Evolutionary conservation across 1,140 invertebrate species (phyloP).

Genomic region (Plectrocnemia conspersa): DNA sequence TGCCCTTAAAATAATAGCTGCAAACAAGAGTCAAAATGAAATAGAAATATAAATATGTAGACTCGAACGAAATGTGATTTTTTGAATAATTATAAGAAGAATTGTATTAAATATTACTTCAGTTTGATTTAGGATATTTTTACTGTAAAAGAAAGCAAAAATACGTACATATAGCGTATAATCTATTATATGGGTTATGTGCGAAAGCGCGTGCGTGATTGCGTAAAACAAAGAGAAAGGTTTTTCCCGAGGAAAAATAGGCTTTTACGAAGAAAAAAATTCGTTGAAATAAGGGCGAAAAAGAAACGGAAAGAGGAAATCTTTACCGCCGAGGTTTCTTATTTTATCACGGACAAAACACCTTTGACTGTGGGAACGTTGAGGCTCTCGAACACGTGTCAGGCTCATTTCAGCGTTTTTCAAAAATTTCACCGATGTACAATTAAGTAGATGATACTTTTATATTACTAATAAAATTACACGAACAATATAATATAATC

Average conservation of each 20-base stretch:
- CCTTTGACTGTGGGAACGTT: constrained; percentile 34
- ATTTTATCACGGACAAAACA: constrained; percentile 37
- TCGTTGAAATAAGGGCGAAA: constrained; percentile 25
- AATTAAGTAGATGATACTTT: too few relatives aligned
- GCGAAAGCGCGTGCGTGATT: too few relatives aligned
- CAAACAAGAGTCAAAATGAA: background rate
- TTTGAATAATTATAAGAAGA: too few relatives aligned
- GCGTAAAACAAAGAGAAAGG: background rate
- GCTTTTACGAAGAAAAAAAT: constrained; percentile 14
- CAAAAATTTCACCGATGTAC: too few relatives aligned
- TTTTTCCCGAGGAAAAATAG: constrained; percentile 4
- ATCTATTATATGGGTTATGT: too few relatives aligned
- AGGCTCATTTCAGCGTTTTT: constrained; percentile 13
- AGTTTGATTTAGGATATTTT: too few relatives aligned
- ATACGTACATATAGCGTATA: too few relatives aligned
- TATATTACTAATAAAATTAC: too few relatives aligned
- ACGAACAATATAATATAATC: too few relatives aligned
- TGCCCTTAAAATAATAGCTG: background rate
- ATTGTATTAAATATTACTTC: too few relatives aligned
- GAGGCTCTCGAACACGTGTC: constrained; percentile 26
- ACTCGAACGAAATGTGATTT: too few relatives aligned
- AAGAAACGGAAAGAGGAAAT: constrained; percentile 34
- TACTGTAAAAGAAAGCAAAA: too few relatives aligned
- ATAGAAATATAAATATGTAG: background rate
- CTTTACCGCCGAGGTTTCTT: constrained; percentile 37